phyloP scores from a whole-genome alignment of 1,140 invertebrate genomes.

The Formica exsecta region DNA sequence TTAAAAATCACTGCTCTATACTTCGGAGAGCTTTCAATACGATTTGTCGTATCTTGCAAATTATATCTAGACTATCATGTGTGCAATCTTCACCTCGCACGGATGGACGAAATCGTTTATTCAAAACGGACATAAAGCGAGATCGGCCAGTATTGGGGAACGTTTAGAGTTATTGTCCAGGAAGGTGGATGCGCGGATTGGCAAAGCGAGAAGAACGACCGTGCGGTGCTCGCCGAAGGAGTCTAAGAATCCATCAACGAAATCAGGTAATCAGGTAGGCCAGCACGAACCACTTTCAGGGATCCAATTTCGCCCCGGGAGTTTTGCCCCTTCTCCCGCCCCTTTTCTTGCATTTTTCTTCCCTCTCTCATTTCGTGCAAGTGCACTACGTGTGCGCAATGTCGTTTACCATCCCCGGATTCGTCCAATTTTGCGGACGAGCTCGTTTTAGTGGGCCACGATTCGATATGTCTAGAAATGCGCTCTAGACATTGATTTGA shows the following conservation, averaged over 20 bases:
- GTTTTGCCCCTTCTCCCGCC: conserved; percentile 69
- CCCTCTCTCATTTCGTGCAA: conserved; percentile 27
- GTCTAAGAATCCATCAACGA: conserved; percentile 83
- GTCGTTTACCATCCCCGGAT: neutral
- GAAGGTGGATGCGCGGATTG: conserved; percentile 40
- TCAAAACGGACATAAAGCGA: conserved; percentile 81
- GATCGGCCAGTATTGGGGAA: conserved; percentile 55
- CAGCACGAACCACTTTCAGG: conserved; percentile 78
- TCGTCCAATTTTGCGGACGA: conserved; percentile 27
- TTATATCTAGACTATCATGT: neutral
- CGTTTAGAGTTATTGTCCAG: conserved; percentile 39
- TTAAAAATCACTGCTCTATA: neutral
- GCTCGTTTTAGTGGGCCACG: neutral
- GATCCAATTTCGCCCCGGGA: conserved; percentile 82
- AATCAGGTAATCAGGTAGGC: conserved; percentile 81
- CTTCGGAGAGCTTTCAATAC: neutral
- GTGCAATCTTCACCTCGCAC: neutral
- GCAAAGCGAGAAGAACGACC: conserved; percentile 51
- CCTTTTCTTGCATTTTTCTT: conserved; percentile 52
- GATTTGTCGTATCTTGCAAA: neutral
- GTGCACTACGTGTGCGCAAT: conserved; percentile 37
- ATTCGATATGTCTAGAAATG: neutral
- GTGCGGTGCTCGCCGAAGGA: conserved; percentile 56
- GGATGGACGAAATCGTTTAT: conserved; percentile 77
- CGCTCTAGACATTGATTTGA: neutral